phyloP scores from a whole-genome alignment of 2,113 vertebrate genomes.

The Dolichallabes microphthalmus region DNA sequence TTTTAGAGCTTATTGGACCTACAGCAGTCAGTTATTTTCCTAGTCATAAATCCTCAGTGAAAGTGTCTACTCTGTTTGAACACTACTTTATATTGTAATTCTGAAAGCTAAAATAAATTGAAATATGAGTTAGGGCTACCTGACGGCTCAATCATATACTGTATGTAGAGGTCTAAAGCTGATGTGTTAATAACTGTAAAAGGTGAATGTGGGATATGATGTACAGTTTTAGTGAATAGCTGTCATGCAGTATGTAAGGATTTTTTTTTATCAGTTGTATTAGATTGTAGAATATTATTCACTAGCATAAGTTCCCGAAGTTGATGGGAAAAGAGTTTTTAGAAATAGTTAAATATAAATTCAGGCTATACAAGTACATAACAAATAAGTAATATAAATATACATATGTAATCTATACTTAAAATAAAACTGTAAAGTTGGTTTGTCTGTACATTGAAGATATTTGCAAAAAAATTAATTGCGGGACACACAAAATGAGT shows the following conservation, averaged over 20 bases:
- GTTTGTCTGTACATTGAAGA: no score
- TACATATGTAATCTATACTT: no score
- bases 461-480: no score
- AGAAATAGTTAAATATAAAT: no score
- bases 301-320: no score
- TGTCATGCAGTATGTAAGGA: not conserved
- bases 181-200: not conserved
- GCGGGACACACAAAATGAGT: no score
- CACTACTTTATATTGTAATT: not conserved
- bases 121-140: not conserved
- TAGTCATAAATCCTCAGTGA: conserved; percentile 14
- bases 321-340: no score
- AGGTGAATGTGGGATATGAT: not conserved
- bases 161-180: not conserved
- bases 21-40: conserved; percentile 10
- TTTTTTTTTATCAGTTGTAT: not conserved
- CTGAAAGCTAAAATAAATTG: not conserved
- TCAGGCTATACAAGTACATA: no score
- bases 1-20: conserved; percentile 11
- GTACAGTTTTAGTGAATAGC: not conserved
- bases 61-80: conserved; percentile 21
- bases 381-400: no score
- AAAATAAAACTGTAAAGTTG: no score
- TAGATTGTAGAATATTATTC: not conserved
- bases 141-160: not conserved